Percentiles rank a stretch among this genome's conserved stretches.
phyloP scores from a whole-genome alignment of 2,888 invertebrate species.

The Oligia fasciuncula region DNA sequence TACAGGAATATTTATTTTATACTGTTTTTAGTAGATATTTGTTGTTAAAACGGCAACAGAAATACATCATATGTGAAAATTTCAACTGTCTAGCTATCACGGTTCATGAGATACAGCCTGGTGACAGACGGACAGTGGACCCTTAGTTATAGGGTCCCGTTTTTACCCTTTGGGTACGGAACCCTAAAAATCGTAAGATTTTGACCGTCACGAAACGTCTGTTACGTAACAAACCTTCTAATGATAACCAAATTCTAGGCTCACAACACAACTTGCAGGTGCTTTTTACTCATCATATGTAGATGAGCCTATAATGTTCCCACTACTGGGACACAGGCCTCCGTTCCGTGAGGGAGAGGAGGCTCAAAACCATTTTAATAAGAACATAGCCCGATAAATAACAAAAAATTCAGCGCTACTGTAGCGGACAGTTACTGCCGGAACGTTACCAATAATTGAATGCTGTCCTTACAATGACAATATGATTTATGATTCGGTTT shows the following conservation, averaged over 20 bases:
- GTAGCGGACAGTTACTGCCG: slow-evolving; percentile 1
- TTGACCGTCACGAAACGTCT: background rate
- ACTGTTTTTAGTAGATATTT: too few species aligned
- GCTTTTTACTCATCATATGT: background rate
- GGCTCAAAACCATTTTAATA: slow-evolving; percentile 4
- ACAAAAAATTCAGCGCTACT: slow-evolving; percentile 34
- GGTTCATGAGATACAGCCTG: too few species aligned
- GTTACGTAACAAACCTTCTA: background rate
- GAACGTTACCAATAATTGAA: slow-evolving; percentile 40
- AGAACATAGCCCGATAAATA: slow-evolving; percentile 1
- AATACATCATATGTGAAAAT: too few species aligned
- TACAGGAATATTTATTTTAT: too few species aligned
- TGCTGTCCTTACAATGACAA: slow-evolving; percentile 17
- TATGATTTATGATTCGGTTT: slow-evolving; percentile 42
- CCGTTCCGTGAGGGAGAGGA: background rate
- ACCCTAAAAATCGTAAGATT: background rate
- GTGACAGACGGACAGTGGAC: too few species aligned
- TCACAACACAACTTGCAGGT: background rate
- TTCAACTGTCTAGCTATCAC: too few species aligned
- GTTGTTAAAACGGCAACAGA: too few species aligned
- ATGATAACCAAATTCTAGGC: background rate
- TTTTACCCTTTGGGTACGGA: too few species aligned
- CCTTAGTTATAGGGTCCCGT: too few species aligned
- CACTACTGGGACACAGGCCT: background rate
- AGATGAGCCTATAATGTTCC: background rate